phyloP scores from a whole-genome alignment of 2,113 vertebrate species.

The Neogale vison region DNA sequence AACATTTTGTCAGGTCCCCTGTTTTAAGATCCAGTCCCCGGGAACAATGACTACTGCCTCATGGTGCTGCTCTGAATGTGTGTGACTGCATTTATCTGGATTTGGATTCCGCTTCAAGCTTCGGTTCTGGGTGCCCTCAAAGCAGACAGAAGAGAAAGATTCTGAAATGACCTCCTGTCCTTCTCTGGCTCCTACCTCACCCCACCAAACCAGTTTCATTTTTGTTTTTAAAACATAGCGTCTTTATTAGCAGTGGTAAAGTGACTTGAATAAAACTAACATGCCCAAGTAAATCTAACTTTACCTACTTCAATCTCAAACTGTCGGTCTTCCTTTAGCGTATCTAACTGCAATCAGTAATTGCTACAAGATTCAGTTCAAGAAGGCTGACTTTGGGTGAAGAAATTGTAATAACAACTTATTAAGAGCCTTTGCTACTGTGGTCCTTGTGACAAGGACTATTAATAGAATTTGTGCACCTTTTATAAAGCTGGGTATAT shows the following conservation, averaged over 20 bases:
- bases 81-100: not conserved
- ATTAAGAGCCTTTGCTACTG: not conserved
- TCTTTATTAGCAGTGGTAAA: not conserved
- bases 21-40: not conserved
- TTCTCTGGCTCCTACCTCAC: not conserved
- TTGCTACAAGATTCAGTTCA: not conserved
- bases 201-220: not conserved
- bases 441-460: not conserved
- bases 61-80: not conserved
- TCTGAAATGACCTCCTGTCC: not conserved
- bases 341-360: not conserved
- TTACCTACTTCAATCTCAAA: not conserved
- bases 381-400: not conserved
- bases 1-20: conserved; percentile 34
- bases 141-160: not conserved
- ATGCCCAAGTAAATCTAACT: not conserved
- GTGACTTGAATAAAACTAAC: not conserved
- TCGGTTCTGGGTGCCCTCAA: not conserved
- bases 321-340: not conserved
- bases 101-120: not conserved
- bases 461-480: not conserved
- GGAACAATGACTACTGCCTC: not conserved
- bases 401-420: not conserved
- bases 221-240: not conserved
- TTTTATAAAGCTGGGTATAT: not conserved